Conservation (phyloP, 1,140 invertebrate species). For the Hycleus phaleratus region DNA sequence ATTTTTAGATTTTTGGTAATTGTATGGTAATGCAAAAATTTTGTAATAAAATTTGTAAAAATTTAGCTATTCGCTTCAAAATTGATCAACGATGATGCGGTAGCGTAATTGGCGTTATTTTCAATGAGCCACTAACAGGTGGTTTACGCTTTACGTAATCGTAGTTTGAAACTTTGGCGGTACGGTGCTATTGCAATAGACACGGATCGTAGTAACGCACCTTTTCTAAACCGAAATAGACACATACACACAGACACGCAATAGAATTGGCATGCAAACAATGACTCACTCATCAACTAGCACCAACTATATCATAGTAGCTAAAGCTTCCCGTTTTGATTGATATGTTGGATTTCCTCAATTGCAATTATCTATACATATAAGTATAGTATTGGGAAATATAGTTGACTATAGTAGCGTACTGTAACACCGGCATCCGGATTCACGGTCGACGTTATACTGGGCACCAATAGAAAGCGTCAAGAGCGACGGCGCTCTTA, state of each 20-base stretch:
- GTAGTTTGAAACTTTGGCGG: slow-evolving; percentile 14
- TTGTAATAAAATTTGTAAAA: no score
- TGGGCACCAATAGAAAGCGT: slow-evolving; percentile 13
- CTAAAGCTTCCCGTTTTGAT: slow-evolving; percentile 1
- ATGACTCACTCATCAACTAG: slow-evolving; percentile 6
- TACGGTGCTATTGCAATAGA: slow-evolving; percentile 2
- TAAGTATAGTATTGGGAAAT: no score
- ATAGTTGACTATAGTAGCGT: slow-evolving; percentile 1
- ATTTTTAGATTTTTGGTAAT: no score
- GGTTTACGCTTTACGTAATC: slow-evolving; percentile 1
- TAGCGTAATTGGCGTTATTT: neutral
- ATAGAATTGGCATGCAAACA: no score
- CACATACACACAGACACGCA: no score
- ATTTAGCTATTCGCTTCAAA: no score
- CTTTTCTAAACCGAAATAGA: no score
- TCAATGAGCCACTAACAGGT: slow-evolving; percentile 6
- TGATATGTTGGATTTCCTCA: no score
- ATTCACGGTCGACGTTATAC: slow-evolving; percentile 12
- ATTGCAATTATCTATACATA: no score
- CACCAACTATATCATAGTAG: slow-evolving; percentile 14
- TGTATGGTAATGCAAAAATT: no score
- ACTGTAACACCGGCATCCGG: slow-evolving; percentile 13
- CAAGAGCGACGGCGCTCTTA: slow-evolving; percentile 7
- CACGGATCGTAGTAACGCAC: neutral
- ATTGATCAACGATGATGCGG: no score